Evolutionary conservation across 2,888 invertebrate species (phyloP), one percentile per base, ranked within the genome.

Genomic region (Ectemnius cavifrons): DNA sequence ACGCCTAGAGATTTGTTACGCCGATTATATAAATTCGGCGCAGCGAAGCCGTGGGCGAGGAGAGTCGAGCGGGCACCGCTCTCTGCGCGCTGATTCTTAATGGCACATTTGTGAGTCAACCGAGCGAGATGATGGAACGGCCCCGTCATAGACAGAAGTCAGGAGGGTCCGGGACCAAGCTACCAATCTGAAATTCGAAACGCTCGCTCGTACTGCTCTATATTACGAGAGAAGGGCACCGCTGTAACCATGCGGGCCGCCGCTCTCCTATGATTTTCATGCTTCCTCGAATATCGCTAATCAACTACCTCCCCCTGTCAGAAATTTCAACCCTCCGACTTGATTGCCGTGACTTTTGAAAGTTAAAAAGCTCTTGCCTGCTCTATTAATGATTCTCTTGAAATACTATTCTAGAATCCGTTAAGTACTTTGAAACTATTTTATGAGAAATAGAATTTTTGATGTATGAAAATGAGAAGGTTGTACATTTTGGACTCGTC

Each of bases 101-200:
- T 83, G 83, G 77, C 70, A 62, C 80, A 73, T 83, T 83, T 82
- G 77, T 73, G 82, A 83, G 79, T 77, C 81, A 85, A 79, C 82
- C 79, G 73, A 78, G 77, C 81, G 82, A 81, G 84, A 85, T 85
- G 84, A 85, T 84, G 82, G 84, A 84, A 82, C 81, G 84, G 61
- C 64, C 74, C 81, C 79, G 77, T 81, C 80, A 78, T 67, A 78
- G 77, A 80, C 83, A 83, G 73, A 77, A 83, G 79, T 71, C 70
- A 73, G 68, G 67, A 64, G 76, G 58, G 57, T 52, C 37, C 16
- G 58, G 27, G 49, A 63, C 14, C n/a, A 58, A 47, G 52, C 69
- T 67, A 71, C 75, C 71, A 71, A 81, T 81, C 79, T 75, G 77
- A 78, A 78, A 81, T 82, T 82, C 82, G 82, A 82, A 79, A 82